phyloP scores from a whole-genome alignment of 2,888 invertebrate genomes.

The Petrophora chlorosata region DNA sequence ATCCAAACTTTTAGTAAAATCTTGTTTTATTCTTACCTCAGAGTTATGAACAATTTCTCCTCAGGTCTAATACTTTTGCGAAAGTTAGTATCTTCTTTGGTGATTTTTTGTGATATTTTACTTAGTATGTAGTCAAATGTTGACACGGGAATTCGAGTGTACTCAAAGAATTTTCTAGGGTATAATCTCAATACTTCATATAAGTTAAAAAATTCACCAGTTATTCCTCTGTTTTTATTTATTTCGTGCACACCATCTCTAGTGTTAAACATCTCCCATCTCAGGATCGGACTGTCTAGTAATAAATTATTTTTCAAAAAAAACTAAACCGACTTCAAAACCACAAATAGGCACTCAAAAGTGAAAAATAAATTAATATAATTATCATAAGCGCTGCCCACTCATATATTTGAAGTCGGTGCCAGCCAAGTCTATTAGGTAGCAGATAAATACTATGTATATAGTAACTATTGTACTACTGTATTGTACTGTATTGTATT shows the following conservation, averaged over 20 bases:
- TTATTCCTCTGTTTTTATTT: slow-evolving; percentile 33
- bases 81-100: slow-evolving; percentile 35
- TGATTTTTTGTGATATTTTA: no score
- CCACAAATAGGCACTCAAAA: no score
- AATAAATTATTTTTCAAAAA: no score
- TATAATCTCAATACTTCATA: slow-evolving; percentile 33
- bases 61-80: slow-evolving; percentile 35
- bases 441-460: no score
- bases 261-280: slow-evolving; percentile 31
- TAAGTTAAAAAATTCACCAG: slow-evolving; percentile 30
- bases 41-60: slow-evolving; percentile 37
- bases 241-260: slow-evolving; percentile 35
- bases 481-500: no score
- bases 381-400: no score
- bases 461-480: no score
- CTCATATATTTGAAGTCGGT: no score
- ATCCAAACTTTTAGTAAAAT: slow-evolving; percentile 26
- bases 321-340: no score
- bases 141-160: slow-evolving; percentile 32
- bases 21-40: slow-evolving; percentile 37
- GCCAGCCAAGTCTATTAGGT: no score
- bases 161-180: slow-evolving; percentile 34
- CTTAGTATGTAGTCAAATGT: slow-evolving; percentile 31
- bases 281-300: slow-evolving; percentile 28
- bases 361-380: no score